Conservation (phyloP, 2,113 vertebrate species). For the Galbula dea region DNA sequence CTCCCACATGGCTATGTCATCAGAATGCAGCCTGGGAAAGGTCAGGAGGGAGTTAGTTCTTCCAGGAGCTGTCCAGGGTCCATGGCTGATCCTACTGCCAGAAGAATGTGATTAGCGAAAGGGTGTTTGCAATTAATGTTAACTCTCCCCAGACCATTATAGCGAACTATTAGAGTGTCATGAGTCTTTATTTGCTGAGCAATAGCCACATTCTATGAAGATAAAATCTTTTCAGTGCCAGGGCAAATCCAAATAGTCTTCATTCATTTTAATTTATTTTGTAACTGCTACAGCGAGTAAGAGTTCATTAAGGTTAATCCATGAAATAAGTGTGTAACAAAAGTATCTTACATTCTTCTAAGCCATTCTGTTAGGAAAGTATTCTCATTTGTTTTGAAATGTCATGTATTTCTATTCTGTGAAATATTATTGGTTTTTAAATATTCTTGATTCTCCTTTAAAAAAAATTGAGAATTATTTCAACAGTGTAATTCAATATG, state of each 20-base stretch:
- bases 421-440: neutral
- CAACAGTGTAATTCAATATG: neutral
- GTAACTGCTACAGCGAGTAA: neutral
- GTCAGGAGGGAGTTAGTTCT: neutral
- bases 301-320: neutral
- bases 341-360: neutral
- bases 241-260: neutral
- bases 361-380: neutral
- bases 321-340: neutral
- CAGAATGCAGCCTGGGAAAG: neutral
- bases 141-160: neutral
- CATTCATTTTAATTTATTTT: neutral
- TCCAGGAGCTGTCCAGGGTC: constrained; percentile 20
- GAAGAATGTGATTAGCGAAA: neutral
- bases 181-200: neutral
- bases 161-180: neutral
- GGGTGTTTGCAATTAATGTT: neutral
- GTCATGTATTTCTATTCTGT: neutral
- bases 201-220: neutral
- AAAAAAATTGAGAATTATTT: neutral
- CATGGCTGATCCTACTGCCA: neutral
- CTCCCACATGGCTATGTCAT: accelerated
- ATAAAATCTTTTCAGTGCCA: neutral
- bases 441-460: neutral
- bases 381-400: neutral